Evolutionary conservation across 2,113 vertebrate species (phyloP), one percentile per base, ranked within the genome.

Genomic region (Galbula dea): DNA sequence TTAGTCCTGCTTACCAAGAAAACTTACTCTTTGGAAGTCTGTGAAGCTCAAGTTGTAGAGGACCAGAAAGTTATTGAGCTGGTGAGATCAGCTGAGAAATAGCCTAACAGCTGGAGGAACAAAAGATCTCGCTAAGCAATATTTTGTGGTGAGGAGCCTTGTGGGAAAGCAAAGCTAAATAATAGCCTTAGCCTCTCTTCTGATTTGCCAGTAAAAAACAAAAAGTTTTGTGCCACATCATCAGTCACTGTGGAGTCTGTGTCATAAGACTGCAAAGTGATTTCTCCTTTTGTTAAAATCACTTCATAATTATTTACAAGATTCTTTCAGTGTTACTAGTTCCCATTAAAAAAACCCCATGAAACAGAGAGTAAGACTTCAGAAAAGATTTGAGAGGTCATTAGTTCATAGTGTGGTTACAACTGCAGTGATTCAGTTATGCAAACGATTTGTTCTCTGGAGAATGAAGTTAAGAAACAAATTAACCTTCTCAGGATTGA

Each of bases 91-190:
- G 86, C 89, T 94, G 83, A 96, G 89, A 24, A 95, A 62, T 78
- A 86, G 39, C 48, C 43, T 87, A 85, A 49, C 90, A 94, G 80
- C 89, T 95, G 90, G 55, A 89, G 65, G 85, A 83, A 91, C 77
- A 85, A 85, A 93, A 94, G 69, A n/a, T 86, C 45, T 89, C 22
- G 66, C 80, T 85, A 94, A 93, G 52, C 69, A 89, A 88, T 93
- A 89, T 77, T 96, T 96, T 94, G 92, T 96, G 95, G 93, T 86
- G 41, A 95, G 72, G 34, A 96, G 82, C 75, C 76, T 93, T 92
- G 88, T 94, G 92, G 87, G 92, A 94, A 90, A 65, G 92, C 94
- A 88, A 86, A 65, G 41, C 41, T 20, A 86, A 95, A 94, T 92
- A 86, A 95, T 52, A 96, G 78, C 67, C 78, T 96, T 96, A 65